Conservation (phyloP, 2,113 vertebrate genomes). For the Sinocyclocheilus anshuiensis region DNA sequence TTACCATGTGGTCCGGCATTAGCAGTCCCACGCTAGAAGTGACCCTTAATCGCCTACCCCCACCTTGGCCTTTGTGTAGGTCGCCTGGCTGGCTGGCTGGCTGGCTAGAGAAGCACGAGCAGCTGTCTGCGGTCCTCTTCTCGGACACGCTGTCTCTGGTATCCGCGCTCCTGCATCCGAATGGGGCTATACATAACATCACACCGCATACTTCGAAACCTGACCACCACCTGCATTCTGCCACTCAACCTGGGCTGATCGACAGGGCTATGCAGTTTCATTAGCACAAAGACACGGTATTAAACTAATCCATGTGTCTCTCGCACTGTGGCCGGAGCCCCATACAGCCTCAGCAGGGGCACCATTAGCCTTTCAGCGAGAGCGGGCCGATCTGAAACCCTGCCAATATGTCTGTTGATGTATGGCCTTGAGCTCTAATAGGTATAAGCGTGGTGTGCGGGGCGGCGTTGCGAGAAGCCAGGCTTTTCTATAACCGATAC, state of each 20-base stretch:
- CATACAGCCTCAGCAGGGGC: constrained; percentile 52
- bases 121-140: constrained; percentile 66
- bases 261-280: constrained; percentile 49
- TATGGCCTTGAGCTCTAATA: constrained; percentile 70
- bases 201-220: constrained; percentile 54
- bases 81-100: constrained; percentile 33
- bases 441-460: constrained; percentile 61
- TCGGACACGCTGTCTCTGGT: constrained; percentile 56
- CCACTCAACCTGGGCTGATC: constrained; percentile 47
- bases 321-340: constrained; percentile 48
- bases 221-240: constrained; percentile 53
- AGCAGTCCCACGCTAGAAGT: constrained; percentile 48
- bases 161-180: neutral
- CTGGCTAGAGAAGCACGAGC: constrained; percentile 56
- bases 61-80: constrained; percentile 62
- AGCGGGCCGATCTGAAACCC: constrained; percentile 62
- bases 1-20: constrained; percentile 47
- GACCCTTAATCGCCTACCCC: constrained; percentile 32
- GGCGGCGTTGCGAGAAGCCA: constrained; percentile 54
- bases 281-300: constrained; percentile 57
- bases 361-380: constrained; percentile 57
- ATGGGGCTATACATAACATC: constrained; percentile 51
- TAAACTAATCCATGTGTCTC: constrained; percentile 63
- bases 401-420: constrained; percentile 68
- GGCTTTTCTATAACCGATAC: constrained; percentile 71